Base-by-base conservation (phyloP, 2,888 invertebrate genomes). In the Ectobius pallidus region DNA sequence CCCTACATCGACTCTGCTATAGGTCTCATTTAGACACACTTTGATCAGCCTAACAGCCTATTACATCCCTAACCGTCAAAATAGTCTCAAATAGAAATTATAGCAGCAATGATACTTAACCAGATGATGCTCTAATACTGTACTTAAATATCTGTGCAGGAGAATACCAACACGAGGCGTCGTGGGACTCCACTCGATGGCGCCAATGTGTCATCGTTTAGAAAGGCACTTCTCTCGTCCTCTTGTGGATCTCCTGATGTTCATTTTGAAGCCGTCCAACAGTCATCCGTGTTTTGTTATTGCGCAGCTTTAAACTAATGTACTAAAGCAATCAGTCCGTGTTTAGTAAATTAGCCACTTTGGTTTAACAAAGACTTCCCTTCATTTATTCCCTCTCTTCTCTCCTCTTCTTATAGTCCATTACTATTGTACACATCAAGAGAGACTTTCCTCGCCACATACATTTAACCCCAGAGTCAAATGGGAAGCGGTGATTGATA, bases 271-370 rank as follows among this genome's bases (percentile, higher is more conserved):
- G 46, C 46, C 46, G 46, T 11, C 46, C n/a, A n/a, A 7, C 7
- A 6, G 1, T 18, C 9, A 20, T 46, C 46, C n/a, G 18, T 25
- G 52, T 52, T 58, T 58, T 58, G 32, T 30, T 58, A 16, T 58
- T 16, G n/a, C 16, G 14, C 30, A 58, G 30, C 39, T 62, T 62
- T 6, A 61, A 61, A 32, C 61, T 61, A 61, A 61, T 61, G 30
- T 61, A 42, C 39, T 39, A 63, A 34, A 34, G 42, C 63, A 65
- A 65, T 65, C 65, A 46, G 27, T 25, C 2, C 44, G 44, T 46
- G 63, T 63, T 46, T 65, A 46, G 44, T 27, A 27, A 65, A 65
- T 65, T 65, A 65, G 42, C 65, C 65, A 30, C 65, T 65, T 46
- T 46, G 65, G 44, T 44, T 44, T 44, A 44, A 65, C 65, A 65